Percentiles rank a stretch among this genome's conserved stretches.
Evolutionary conservation across 2,888 invertebrate species (phyloP).

Genomic region (Leptinotarsa haldemani): DNA sequence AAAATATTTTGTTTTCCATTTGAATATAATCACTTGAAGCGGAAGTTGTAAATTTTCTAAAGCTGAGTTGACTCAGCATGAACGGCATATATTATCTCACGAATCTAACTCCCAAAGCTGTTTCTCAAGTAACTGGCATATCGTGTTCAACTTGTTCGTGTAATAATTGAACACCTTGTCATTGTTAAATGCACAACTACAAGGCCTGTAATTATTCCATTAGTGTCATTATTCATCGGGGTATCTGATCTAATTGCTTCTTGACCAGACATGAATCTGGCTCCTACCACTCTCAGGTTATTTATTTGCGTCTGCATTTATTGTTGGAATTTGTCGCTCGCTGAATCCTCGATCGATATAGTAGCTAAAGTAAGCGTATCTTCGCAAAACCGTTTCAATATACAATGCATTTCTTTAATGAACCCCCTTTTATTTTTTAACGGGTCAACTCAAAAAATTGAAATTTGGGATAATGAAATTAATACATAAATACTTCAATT

Average conservation of each 20-base stretch:
- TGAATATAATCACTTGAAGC: too few species aligned
- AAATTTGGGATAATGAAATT: too few species aligned
- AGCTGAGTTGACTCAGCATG: too few species aligned
- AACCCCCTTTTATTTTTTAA: too few species aligned
- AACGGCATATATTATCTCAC: too few species aligned
- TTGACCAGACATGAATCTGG: slow-evolving; percentile 10
- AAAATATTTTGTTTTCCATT: too few species aligned
- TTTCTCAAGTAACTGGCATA: slow-evolving; percentile 4
- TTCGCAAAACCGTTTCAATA: neutral
- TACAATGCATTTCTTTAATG: too few species aligned
- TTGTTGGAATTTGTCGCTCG: neutral
- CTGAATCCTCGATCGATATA: neutral
- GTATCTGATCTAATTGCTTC: slow-evolving; percentile 14
- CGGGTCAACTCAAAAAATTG: too few species aligned
- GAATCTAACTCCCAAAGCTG: neutral
- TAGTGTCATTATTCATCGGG: slow-evolving; percentile 10
- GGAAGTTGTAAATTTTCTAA: too few species aligned
- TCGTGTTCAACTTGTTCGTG: slow-evolving; percentile 2
- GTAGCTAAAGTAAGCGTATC: neutral
- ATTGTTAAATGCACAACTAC: slow-evolving; percentile 8
- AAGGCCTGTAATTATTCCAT: slow-evolving; percentile 9
- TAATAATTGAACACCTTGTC: slow-evolving; percentile 1
- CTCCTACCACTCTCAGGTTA: neutral
- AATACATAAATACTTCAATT: too few species aligned
- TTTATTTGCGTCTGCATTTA: neutral